A percentile compares a stretch with the other conserved stretches of the same genome.
These are phyloP conservation scores for Augochlora pura DNA, from an alignment of 1,140 invertebrate species.

Conservation along the genomic window DNA sequence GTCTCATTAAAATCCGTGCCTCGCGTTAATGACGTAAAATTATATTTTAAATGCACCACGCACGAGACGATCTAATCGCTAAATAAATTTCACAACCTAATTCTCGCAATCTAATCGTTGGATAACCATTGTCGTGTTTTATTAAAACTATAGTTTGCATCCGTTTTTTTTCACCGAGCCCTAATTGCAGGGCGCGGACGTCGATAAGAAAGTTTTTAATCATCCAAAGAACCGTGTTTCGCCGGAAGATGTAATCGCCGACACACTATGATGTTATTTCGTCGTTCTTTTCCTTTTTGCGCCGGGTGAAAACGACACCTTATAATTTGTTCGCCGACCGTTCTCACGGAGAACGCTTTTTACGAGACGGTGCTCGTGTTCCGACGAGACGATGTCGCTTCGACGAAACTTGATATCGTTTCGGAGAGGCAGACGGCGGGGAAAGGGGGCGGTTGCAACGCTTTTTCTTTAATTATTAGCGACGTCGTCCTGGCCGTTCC, in stretches of 20 bases:
- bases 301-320: background rate
- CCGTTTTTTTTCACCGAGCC: background rate
- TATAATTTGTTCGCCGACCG: conserved; percentile 15
- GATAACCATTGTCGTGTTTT: too few relatives aligned
- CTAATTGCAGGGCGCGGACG: background rate
- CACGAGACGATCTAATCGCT: too few relatives aligned
- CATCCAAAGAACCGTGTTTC: background rate
- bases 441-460: too few relatives aligned
- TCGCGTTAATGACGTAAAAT: too few relatives aligned
- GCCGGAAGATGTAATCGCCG: background rate
- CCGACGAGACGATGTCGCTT: conserved; percentile 7
- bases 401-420: conserved; percentile 13
- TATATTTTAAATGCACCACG: too few relatives aligned
- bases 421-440: conserved; percentile 22
- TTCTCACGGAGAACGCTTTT: conserved; percentile 11
- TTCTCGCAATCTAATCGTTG: too few relatives aligned
- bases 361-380: background rate
- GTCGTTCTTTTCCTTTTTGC: background rate
- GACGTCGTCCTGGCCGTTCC: background rate
- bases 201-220: background rate
- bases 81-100: too few relatives aligned
- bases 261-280: too few relatives aligned
- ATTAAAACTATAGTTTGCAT: too few relatives aligned
- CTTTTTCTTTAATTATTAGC: conserved; percentile 19
- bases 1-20: too few relatives aligned